Conservation (phyloP, 2,797 vertebrate genomes). For the Pterois miles region DNA sequence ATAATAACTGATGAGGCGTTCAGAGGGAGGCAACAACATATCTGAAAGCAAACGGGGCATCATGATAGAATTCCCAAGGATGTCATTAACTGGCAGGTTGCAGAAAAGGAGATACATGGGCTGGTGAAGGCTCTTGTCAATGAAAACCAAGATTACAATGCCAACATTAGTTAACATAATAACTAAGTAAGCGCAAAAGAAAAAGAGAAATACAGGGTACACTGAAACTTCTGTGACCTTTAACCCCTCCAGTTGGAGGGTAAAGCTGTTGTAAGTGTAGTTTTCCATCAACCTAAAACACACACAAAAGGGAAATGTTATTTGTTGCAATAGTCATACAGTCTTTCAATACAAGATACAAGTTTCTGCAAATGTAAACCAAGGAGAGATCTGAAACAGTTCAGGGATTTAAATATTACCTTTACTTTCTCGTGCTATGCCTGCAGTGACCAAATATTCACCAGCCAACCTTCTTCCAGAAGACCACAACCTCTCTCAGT, state of each 20-base stretch:
- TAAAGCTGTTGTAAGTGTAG: conserved; percentile 43
- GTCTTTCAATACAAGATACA: not conserved
- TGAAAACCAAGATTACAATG: conserved; percentile 40
- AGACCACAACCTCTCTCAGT: not conserved
- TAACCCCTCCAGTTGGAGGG: conserved; percentile 61
- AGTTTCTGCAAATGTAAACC: not conserved
- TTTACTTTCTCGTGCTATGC: not conserved
- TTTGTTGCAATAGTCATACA: not conserved
- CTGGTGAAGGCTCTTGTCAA: conserved; percentile 78
- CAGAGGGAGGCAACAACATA: conserved; percentile 71
- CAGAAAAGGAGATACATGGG: conserved; percentile 86
- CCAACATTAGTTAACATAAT: conserved; percentile 52
- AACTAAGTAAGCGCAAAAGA: conserved; percentile 52
- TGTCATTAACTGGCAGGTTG: conserved; percentile 79
- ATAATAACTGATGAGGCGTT: conserved; percentile 79
- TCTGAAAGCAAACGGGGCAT: conserved; percentile 78
- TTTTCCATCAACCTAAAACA: conserved; percentile 62
- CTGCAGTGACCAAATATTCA: not conserved
- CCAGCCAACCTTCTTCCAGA: not conserved
- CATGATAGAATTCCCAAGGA: conserved; percentile 68
- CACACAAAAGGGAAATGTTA: not conserved
- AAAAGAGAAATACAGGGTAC: conserved; percentile 54
- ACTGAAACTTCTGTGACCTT: conserved; percentile 22
- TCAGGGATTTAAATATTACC: not conserved
- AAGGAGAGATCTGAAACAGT: not conserved